Percentiles rank a stretch among this genome's conserved stretches.
Conservation (phyloP, 37 sponge, comb jelly and placozoan genomes). For the Chondrosia reniformis region DNA sequence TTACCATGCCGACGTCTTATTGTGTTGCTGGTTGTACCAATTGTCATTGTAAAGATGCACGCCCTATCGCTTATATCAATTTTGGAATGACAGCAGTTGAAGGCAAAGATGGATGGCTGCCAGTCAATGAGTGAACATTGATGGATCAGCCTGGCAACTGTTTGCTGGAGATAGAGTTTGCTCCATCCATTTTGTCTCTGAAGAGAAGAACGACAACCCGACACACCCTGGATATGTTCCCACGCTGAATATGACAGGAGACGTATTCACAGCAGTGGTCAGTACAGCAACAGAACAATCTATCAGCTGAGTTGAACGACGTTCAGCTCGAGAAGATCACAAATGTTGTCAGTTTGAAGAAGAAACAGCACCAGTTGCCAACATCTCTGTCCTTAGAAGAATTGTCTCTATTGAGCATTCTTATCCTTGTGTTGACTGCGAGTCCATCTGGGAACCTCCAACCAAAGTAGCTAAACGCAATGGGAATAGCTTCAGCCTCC, state of each 20-base stretch:
- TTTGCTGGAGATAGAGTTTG: conserved; percentile 9
- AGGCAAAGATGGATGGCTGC: conserved; percentile 22
- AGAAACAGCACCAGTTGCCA: not conserved
- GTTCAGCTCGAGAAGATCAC: not conserved
- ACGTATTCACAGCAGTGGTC: not conserved
- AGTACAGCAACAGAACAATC: conserved; percentile 1
- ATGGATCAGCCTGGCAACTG: conserved; percentile 1
- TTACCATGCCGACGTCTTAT: conserved; percentile 22
- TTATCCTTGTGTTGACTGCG: not conserved
- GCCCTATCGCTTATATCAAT: conserved; percentile 2
- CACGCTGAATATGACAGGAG: conserved; percentile 1
- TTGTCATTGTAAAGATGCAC: conserved; percentile 10
- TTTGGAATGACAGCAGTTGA: conserved; percentile 5
- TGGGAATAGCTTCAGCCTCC: not conserved
- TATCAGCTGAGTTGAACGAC: not conserved
- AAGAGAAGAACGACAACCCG: conserved; percentile 14
- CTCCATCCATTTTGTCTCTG: conserved; percentile 17
- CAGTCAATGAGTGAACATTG: not conserved
- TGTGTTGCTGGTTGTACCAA: conserved; percentile 23
- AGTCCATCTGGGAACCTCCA: conserved; percentile 6
- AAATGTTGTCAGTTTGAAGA: not conserved
- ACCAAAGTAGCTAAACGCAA: not conserved
- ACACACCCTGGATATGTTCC: conserved; percentile 10
- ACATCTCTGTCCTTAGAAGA: conserved; percentile 4
- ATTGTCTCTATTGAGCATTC: not conserved